These are phyloP conservation scores for Gambelia wislizenii DNA, from an alignment of 2,797 vertebrate species.

Conservation along the genomic window DNA sequence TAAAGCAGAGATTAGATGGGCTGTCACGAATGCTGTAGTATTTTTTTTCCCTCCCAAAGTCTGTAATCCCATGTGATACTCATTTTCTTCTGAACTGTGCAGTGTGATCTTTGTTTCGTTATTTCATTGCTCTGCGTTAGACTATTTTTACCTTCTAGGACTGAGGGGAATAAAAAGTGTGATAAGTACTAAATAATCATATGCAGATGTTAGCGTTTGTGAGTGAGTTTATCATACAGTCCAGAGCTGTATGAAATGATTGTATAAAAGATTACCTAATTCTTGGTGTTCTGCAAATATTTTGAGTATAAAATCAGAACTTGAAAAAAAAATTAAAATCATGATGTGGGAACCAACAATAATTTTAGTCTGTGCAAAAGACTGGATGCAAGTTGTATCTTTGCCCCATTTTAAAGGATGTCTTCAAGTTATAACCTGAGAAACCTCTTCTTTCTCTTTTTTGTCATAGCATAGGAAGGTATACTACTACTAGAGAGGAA, in stretches of 20 bases:
- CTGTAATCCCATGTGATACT: not conserved
- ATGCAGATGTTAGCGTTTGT: not conserved
- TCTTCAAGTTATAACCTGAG: not conserved
- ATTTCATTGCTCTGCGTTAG: not conserved
- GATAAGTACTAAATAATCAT: not conserved
- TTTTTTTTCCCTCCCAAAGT: not conserved
- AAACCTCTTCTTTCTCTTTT: not conserved
- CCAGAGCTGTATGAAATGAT: not conserved
- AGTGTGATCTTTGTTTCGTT: no score
- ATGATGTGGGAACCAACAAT: not conserved
- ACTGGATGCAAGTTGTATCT: not conserved
- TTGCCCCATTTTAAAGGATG: not conserved
- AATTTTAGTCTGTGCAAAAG: not conserved
- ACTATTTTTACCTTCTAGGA: not conserved
- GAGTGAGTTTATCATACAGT: not conserved
- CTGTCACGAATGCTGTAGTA: not conserved
- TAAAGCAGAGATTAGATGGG: not conserved
- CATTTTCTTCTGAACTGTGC: not conserved
- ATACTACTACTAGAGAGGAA: not conserved
- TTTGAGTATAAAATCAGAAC: not conserved
- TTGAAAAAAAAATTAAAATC: not conserved
- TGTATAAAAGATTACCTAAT: not conserved
- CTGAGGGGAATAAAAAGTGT: not conserved
- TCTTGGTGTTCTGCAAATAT: not conserved
- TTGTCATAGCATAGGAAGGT: not conserved